Evolutionary conservation across 2,797 vertebrate genomes (phyloP), one percentile per base, ranked within the genome.

Genomic region (Brachyalestes nurse): DNA sequence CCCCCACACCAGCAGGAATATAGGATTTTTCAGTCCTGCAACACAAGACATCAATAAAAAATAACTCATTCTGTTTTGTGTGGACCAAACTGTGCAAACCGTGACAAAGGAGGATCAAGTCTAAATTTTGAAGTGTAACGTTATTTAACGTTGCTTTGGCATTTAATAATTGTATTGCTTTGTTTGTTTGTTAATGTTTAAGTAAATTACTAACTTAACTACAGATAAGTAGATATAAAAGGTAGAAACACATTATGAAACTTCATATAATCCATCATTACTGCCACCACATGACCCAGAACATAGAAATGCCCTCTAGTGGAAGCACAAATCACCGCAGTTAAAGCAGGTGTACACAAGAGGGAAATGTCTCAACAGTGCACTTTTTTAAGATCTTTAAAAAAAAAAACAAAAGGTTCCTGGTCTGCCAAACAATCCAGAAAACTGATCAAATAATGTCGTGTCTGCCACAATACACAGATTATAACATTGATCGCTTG

Each of bases 231-330:
- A 23, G 72, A 10, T 25, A 23, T 53, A 21, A 8, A 45, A 72
- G 45, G 6, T n/a, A n/a, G n/a, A 40, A n/a, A 47, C 51, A n/a
- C 45, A 49, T 80, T 40, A 28, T 58, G 12, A 47, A 25, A 21
- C 13, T 8, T 57, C 34, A 57, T 14, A 69, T 28, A 71, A 51
- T 40, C 45, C 25, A 67, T 42, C 47, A 53, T 45, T 28, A 5
- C 34, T 45, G 51, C n/a, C 47, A 6, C 19, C 17, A 45, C 42
- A 55, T 66, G 14, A 61, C 40, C 51, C 28, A 70, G 14, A 40
- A 45, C 34, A n/a, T 49, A 23, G 25, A 83, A 66, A 72, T 69
- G 60, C 81, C 84, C 71, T 83, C 84, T 85, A 60, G 72, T 78
- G 79, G 67, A 17, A 72, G 53, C 6, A 61, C 47, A 62, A 45